Percentiles rank a stretch among this genome's conserved stretches.
Conservation (phyloP, 1,140 invertebrate species). For the Drosophila sucinea region DNA sequence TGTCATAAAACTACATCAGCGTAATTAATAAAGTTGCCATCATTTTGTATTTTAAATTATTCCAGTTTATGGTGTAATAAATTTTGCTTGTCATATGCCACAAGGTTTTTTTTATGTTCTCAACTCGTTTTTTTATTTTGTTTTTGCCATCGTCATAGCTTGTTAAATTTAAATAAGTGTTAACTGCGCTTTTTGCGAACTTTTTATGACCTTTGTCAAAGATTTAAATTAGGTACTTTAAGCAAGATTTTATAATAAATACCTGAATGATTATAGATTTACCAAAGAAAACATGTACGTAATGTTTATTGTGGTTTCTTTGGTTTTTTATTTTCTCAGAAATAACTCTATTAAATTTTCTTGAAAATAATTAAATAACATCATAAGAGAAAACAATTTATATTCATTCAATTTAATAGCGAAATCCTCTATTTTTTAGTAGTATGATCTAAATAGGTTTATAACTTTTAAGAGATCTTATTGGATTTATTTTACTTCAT, state of each 20-base stretch:
- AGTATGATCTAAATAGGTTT: no score
- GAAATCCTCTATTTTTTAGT: background rate
- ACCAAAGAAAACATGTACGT: no score
- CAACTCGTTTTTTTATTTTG: slow-evolving; percentile 16
- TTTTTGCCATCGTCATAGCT: slow-evolving; percentile 15
- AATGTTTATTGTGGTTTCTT: no score
- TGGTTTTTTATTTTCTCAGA: background rate
- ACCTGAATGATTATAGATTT: background rate
- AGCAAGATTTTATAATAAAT: background rate
- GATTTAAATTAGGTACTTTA: background rate
- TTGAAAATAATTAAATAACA: no score
- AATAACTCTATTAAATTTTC: no score
- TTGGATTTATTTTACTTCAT: background rate
- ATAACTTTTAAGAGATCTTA: no score
- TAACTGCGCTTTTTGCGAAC: background rate
- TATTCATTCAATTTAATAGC: no score
- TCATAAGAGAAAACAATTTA: no score
- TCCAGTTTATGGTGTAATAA: slow-evolving; percentile 22
- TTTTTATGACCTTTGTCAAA: background rate
- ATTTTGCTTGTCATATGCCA: slow-evolving; percentile 1
- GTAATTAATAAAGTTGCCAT: slow-evolving; percentile 69
- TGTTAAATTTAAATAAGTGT: slow-evolving; percentile 1
- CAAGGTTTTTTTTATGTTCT: slow-evolving; percentile 1
- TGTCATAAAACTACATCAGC: slow-evolving; percentile 59
- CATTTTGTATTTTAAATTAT: slow-evolving; percentile 31